A percentile compares a stretch with the other conserved stretches of the same genome.
Conservation (phyloP, 2,797 vertebrate species). For the Chanos chanos region DNA sequence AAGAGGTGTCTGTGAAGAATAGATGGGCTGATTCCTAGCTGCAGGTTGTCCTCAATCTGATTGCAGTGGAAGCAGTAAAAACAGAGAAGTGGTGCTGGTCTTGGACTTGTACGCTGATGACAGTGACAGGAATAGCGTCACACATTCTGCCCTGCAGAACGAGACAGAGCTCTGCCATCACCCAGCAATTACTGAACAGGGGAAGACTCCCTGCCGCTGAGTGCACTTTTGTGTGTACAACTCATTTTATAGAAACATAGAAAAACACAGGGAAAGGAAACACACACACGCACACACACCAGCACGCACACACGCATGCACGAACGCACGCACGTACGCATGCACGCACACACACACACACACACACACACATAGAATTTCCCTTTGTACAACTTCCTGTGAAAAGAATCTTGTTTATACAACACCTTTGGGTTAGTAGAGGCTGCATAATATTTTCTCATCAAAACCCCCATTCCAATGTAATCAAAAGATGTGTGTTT, state of each 20-base stretch:
- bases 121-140: conserved; percentile 25
- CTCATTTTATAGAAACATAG: conserved; percentile 36
- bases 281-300: conserved; percentile 47
- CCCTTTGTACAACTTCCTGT: background rate
- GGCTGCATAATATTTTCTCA: background rate
- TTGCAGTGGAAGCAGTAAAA: no score
- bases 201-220: conserved; percentile 1
- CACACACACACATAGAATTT: background rate
- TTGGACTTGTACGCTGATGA: no score
- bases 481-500: background rate
- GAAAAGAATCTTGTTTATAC: conserved; percentile 9
- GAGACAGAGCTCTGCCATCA: conserved; percentile 7
- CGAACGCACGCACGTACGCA: conserved; percentile 32
- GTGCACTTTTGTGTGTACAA: background rate
- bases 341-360: background rate
- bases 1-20: conserved; percentile 20
- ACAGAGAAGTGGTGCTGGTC: no score
- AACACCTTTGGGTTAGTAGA: background rate
- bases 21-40: conserved; percentile 18
- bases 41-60: no score
- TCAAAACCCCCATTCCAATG: conserved; percentile 5
- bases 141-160: background rate
- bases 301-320: conserved; percentile 47
- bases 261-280: conserved; percentile 48
- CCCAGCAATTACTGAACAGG: conserved; percentile 20